These are phyloP conservation scores for Orthosia gothica DNA, from an alignment of 2,888 invertebrate species.

Conservation along the genomic window DNA sequence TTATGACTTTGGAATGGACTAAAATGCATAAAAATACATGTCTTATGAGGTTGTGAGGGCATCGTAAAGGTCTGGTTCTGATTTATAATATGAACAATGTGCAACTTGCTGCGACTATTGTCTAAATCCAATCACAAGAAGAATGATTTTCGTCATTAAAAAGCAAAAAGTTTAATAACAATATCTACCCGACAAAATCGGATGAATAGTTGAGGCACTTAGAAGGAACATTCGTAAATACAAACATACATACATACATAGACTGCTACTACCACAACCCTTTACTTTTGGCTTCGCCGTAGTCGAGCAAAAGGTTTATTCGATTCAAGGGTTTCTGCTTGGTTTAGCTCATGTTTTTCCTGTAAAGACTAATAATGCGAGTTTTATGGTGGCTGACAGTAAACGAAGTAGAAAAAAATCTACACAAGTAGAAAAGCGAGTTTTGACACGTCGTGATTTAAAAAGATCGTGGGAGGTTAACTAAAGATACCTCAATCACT, in stretches of 20 bases:
- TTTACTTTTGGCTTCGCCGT: too few relatives aligned
- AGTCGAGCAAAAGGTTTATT: neutral
- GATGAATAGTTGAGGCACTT: too few relatives aligned
- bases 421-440: neutral
- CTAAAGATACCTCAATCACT: too few relatives aligned
- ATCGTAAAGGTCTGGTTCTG: slow-evolving; percentile 22
- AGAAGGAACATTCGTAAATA: too few relatives aligned
- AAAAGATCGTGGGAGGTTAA: neutral
- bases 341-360: neutral
- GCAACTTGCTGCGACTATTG: neutral
- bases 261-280: too few relatives aligned
- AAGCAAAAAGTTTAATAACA: neutral
- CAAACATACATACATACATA: too few relatives aligned
- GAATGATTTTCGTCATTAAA: neutral
- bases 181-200: too few relatives aligned
- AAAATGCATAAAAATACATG: neutral
- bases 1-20: slow-evolving; percentile 26
- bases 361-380: neutral
- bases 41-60: slow-evolving; percentile 26
- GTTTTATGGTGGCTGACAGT: slow-evolving; percentile 1
- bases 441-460: slow-evolving; percentile 5
- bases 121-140: neutral
- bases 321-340: neutral
- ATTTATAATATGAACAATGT: slow-evolving; percentile 20
- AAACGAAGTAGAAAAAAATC: neutral